Evolutionary conservation across 2,888 invertebrate genomes (phyloP), one percentile per base, ranked within the genome.

Genomic region (Lacanobia oleracea): DNA sequence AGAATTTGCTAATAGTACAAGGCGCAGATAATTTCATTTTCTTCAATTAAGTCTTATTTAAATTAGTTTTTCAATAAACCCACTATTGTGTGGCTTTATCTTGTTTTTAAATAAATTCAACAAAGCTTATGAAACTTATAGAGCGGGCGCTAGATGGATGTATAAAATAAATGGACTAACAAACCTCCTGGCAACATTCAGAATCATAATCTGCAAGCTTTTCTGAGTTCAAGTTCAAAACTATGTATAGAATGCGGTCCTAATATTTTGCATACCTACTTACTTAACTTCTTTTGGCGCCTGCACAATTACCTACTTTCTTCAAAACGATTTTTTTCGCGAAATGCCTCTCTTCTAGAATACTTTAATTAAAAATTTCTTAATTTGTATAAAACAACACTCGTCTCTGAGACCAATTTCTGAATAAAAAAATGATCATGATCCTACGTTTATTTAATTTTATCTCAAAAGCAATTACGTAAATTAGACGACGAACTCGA

Each of bases 401-500:
- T 16, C 57, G 8, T 59, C 0, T 43, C 23, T 23, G 18, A 43
- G 1, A 33, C 14, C 3, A 60, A 23, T 18, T 66, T 75, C 56
- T 18, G 8, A n/a, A 66, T n/a, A 45, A 1, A 45, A 51, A 54
- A 16, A 48, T 43, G 23, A 45, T 37, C 27, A 43, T 60, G 8
- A 10, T 43, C 50, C 48, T 61, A 27, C 27, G 27, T 27, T 27
- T 27, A 14, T 53, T 53, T 16, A 53, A 63, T 50, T 27, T 51
- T 56, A 67, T 51, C 60, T 53, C 0, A 6, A 66, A 66, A 56
- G 48, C 48, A 66, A 40, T 62, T 63, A 67, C 59, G 43, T 67
- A 63, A 72, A 63, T 16, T 33, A 63, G 10, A 43, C 67, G 23
- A 56, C 14, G 40, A 67, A 70, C 63, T 62, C 43, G 65, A 66